Base-by-base conservation (phyloP, 2,797 vertebrate genomes). In the Sebastes steindachneri region DNA sequence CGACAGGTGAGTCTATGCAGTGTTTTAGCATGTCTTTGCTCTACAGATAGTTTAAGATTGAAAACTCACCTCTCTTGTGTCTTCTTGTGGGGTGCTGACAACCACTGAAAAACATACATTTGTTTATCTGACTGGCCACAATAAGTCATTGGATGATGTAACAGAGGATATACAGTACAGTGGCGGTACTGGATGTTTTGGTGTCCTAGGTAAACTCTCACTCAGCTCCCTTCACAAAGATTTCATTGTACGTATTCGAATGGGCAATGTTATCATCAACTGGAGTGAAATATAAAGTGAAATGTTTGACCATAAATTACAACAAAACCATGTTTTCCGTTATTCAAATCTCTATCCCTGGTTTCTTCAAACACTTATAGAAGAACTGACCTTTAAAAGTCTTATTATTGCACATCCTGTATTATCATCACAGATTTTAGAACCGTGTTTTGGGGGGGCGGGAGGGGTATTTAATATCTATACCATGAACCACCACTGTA, bases 221-320 rank as follows among this genome's bases (percentile, higher is more conserved):
- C 37, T 41, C 37, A 41, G 37, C 37, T 41, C 2, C 37, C 2
- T 41, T 41, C 37, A 41, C 0, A 41, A 41, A 14, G 12, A 41
- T 41, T 41, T 41, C 1, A 41, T 41, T 41, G 37, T 0, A 41
- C 5, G 2, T 41, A 41, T 41, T 41, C 0, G 37, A 41, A 41
- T 14, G 12, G 37, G 37, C 5, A 41, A 41, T 41, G 37, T 41
- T 41, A 41, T 41, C 37, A 14, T 14, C 37, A 41, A 41, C 37
- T 41, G 0, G 12, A 41, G 12, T 41, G 37, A 41, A 37, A 6
- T 41, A 41, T 2, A 55, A 55, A 55, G 12, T 55, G 1, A 25
- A 55, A 55, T 25, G 2, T 14, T 25, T 55, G 23, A 55, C 54
- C 21, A 55, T 55, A 14, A 55, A 55, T 1, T 7, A 55, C 11